phyloP scores from a whole-genome alignment of 2,888 invertebrate genomes.

The Synanthedon andrenaeformis region DNA sequence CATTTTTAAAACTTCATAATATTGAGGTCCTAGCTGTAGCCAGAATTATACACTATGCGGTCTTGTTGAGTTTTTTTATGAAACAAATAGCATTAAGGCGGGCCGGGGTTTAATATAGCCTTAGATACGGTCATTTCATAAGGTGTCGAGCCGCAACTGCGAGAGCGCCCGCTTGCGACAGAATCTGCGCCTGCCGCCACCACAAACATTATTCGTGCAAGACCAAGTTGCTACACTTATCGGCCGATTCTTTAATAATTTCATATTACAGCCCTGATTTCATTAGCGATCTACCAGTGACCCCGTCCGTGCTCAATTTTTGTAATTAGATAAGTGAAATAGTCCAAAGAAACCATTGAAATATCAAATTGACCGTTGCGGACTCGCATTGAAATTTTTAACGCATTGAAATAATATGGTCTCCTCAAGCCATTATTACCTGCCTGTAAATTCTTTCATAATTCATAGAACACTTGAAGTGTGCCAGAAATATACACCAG shows the following conservation, averaged over 20 bases:
- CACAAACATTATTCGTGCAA: constrained; percentile 39
- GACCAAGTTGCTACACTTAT: constrained; percentile 49
- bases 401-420: too few species aligned
- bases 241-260: constrained; percentile 47
- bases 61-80: constrained; percentile 36
- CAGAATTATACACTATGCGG: too few species aligned
- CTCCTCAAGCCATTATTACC: too few species aligned
- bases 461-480: too few species aligned
- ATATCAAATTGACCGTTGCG: constrained; percentile 16
- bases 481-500: too few species aligned
- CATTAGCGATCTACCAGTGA: constrained; percentile 29
- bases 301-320: constrained; percentile 25
- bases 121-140: constrained; percentile 68
- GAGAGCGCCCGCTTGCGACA: constrained; percentile 42
- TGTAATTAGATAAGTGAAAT: constrained; percentile 38
- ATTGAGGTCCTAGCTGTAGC: too few species aligned
- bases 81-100: constrained; percentile 54
- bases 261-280: constrained; percentile 22
- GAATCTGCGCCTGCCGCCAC: constrained; percentile 24
- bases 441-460: too few species aligned
- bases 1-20: too few species aligned
- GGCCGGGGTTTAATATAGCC: constrained; percentile 61
- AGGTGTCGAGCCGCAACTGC: constrained; percentile 54
- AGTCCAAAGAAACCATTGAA: constrained; percentile 20
- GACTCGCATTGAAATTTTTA: constrained; percentile 5